Evolutionary conservation across 1,140 invertebrate species (phyloP).

Genomic region (Stegodyphus mimosarum): DNA sequence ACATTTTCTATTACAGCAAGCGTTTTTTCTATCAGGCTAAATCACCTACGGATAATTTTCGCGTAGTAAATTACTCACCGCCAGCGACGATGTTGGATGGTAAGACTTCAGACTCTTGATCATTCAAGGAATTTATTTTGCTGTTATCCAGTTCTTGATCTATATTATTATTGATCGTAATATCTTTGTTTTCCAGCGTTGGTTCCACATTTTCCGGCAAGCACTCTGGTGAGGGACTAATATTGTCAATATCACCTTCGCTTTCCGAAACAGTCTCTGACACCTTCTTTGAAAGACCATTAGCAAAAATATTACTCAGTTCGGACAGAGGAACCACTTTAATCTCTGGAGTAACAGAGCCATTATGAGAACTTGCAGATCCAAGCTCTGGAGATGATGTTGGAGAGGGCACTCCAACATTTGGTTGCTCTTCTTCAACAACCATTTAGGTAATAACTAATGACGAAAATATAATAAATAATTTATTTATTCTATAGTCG

Average conservation of each 20-base stretch:
- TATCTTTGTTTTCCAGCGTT: too few relatives aligned
- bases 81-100: too few relatives aligned
- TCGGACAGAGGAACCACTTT: constrained; percentile 33
- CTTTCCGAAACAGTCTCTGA: not conserved
- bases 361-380: not conserved
- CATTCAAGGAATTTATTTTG: too few relatives aligned
- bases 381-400: not conserved
- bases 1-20: too few relatives aligned
- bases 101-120: too few relatives aligned
- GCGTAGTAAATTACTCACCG: too few relatives aligned
- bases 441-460: not conserved
- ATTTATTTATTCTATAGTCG: too few relatives aligned
- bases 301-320: constrained; percentile 22
- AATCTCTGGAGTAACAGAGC: not conserved
- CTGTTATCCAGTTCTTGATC: not conserved
- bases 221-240: constrained; percentile 6
- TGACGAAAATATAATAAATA: too few relatives aligned
- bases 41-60: too few relatives aligned
- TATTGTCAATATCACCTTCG: not conserved
- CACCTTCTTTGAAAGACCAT: not conserved
- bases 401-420: not conserved
- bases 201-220: not conserved
- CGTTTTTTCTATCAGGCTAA: too few relatives aligned
- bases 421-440: constrained; percentile 34
- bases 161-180: not conserved